Percentiles rank a stretch among this genome's conserved stretches.
phyloP scores from a whole-genome alignment of 2,797 vertebrate species.

The Anolis apletophallus region DNA sequence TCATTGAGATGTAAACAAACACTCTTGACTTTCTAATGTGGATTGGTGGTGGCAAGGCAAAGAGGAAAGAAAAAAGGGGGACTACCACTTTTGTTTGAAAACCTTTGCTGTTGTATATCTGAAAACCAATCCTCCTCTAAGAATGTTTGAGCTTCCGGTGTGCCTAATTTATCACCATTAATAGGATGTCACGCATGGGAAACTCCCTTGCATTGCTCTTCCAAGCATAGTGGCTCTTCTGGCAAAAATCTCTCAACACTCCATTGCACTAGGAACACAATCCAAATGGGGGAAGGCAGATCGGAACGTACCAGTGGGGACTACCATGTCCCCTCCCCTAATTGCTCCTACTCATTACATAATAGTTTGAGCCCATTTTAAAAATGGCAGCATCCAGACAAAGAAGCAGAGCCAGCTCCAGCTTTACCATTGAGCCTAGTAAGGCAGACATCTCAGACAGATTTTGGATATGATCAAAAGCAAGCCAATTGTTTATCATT shows the following conservation, averaged over 20 bases:
- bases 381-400: not conserved
- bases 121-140: slow-evolving; percentile 43
- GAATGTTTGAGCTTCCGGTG: slow-evolving; percentile 55
- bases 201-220: slow-evolving; percentile 37
- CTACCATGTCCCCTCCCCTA: too few species aligned
- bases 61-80: not conserved
- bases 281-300: not conserved
- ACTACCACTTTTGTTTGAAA: slow-evolving; percentile 43
- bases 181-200: slow-evolving; percentile 49
- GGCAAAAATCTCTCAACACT: slow-evolving; percentile 19
- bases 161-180: not conserved
- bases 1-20: slow-evolving; percentile 75
- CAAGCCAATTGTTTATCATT: not conserved
- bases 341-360: not conserved
- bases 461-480: not conserved
- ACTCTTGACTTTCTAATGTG: slow-evolving; percentile 56
- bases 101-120: slow-evolving; percentile 58
- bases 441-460: not conserved
- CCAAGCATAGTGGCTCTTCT: slow-evolving; percentile 20
- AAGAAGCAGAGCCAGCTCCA: not conserved
- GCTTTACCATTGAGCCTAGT: not conserved
- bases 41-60: slow-evolving; percentile 56
- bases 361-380: not conserved
- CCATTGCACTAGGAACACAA: slow-evolving; percentile 29
- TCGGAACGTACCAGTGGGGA: not conserved